These are phyloP conservation scores for Lethenteron reissneri DNA, from an alignment of 2,113 vertebrate genomes.

Conservation along the genomic window DNA sequence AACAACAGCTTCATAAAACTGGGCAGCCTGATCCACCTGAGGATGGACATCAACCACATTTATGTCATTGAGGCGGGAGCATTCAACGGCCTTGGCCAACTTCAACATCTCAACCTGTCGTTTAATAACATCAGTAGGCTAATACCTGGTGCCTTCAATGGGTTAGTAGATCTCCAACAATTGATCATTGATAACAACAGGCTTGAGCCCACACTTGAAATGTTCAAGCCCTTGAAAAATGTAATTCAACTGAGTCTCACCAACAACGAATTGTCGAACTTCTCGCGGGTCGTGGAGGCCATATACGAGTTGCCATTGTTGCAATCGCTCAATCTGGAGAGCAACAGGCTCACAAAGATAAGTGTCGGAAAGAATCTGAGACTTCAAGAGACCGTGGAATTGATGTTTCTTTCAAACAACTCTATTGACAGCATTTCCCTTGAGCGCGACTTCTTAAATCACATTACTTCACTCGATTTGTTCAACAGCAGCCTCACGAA, in stretches of 20 bases:
- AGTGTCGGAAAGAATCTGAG: not conserved
- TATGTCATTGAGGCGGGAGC: not conserved
- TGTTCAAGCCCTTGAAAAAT: too few species aligned
- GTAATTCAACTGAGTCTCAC: too few species aligned
- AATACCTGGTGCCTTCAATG: not conserved
- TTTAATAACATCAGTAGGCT: constrained; percentile 6
- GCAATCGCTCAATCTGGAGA: not conserved
- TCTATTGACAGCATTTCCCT: not conserved
- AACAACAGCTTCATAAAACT: not conserved
- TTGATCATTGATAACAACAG: constrained; percentile 7
- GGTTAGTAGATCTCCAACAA: constrained; percentile 7
- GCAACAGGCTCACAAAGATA: not conserved
- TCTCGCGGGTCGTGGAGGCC: too few species aligned
- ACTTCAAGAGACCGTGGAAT: constrained; percentile 6
- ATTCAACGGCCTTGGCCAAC: constrained; percentile 6
- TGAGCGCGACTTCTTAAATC: not conserved
- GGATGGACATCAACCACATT: constrained; percentile 9
- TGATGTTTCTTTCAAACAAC: constrained; percentile 2
- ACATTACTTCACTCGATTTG: constrained; percentile 6
- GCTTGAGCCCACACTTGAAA: not conserved
- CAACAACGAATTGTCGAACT: too few species aligned
- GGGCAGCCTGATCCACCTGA: not conserved
- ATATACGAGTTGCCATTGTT: not conserved
- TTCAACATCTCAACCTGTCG: constrained; percentile 10
- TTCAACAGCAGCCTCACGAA: constrained; percentile 4